These are phyloP conservation scores for Ceratina japonica DNA, from an alignment of 1,140 invertebrate species.

Conservation along the genomic window DNA sequence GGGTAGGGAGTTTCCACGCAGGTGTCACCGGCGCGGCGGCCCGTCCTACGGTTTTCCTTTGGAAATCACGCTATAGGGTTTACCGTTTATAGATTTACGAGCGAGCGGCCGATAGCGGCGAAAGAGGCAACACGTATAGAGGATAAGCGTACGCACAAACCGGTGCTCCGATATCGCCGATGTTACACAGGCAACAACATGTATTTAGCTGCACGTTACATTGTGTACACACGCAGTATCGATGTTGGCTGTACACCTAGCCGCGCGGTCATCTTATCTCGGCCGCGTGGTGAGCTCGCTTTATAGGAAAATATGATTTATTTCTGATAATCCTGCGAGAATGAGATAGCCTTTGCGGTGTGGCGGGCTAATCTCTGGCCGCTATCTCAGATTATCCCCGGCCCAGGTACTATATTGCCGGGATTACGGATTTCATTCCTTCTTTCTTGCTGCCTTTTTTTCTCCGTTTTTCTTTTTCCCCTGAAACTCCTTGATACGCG, in stretches of 20 bases:
- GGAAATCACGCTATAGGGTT: slow-evolving; percentile 65
- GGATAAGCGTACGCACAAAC: slow-evolving; percentile 57
- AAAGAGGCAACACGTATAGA: slow-evolving; percentile 45
- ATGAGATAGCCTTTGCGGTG: slow-evolving; percentile 76
- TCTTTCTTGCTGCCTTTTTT: slow-evolving; percentile 44
- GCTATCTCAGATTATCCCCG: slow-evolving; percentile 73
- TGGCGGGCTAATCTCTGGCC: slow-evolving; percentile 70
- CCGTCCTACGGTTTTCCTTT: slow-evolving; percentile 22
- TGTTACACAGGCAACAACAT: slow-evolving; percentile 58
- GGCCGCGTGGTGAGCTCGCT: slow-evolving; percentile 41
- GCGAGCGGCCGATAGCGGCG: slow-evolving; percentile 47
- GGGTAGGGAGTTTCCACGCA: background rate
- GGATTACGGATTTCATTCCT: slow-evolving; percentile 74
- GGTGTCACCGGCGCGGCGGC: background rate
- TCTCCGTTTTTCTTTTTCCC: slow-evolving; percentile 44
- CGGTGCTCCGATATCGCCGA: slow-evolving; percentile 62
- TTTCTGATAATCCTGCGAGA: slow-evolving; percentile 76
- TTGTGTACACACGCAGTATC: slow-evolving; percentile 49
- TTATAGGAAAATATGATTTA: slow-evolving; percentile 77
- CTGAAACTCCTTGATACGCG: slow-evolving; percentile 19
- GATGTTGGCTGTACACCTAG: slow-evolving; percentile 35
- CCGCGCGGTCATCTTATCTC: slow-evolving; percentile 58
- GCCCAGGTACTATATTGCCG: slow-evolving; percentile 67
- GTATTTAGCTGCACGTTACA: slow-evolving; percentile 50
- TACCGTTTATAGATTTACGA: slow-evolving; percentile 68